phyloP scores from a whole-genome alignment of 2,888 invertebrate species.

The Rhopalosiphum nymphaeae region DNA sequence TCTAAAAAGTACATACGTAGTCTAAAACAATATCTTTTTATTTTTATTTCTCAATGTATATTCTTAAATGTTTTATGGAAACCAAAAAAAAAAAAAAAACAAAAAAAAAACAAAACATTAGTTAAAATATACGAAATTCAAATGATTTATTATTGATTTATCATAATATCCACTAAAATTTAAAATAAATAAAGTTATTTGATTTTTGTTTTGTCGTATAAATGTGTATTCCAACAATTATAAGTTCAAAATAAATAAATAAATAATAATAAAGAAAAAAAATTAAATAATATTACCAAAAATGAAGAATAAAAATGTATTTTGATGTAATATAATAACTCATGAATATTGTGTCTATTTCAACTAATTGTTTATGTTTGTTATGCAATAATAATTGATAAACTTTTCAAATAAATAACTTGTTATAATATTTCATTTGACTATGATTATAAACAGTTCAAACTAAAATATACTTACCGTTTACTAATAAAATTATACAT shows the following conservation, averaged over 20 bases:
- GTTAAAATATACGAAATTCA: not conserved
- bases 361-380: not conserved
- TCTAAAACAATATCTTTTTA: not conserved
- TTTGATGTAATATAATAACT: not conserved
- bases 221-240: not conserved
- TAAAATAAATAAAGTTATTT: no score
- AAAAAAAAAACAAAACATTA: not conserved
- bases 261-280: not conserved
- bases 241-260: not conserved
- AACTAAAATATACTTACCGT: not conserved
- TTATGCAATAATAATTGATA: not conserved
- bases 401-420: not conserved
- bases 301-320: not conserved
- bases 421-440: not conserved
- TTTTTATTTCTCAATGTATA: not conserved
- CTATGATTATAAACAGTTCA: not conserved
- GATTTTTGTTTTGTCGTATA: not conserved
- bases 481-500: not conserved
- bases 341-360: not conserved
- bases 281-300: not conserved
- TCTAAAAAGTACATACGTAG: not conserved
- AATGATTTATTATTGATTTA: not conserved
- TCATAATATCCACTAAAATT: not conserved
- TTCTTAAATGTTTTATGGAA: not conserved
- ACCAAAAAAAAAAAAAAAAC: not conserved